Evolutionary conservation across 2,113 vertebrate species (phyloP), one percentile per base, ranked within the genome.

Genomic region (Alligator mississippiensis): DNA sequence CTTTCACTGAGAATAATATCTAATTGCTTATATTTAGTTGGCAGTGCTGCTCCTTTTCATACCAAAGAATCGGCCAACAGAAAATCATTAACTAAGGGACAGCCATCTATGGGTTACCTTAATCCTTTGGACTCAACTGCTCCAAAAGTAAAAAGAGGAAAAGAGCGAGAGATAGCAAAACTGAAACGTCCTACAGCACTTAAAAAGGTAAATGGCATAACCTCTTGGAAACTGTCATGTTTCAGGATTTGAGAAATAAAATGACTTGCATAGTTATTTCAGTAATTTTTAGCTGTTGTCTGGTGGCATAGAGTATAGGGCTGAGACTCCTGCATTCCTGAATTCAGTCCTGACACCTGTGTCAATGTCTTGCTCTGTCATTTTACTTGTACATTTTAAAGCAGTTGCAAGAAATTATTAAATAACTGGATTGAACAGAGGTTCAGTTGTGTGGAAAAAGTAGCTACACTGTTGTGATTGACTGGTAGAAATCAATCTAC

Each of bases 111-210:
- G 19, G 96, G 98, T 75, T 98, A 98, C 82, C 99, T 99, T 97
- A 99, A 99, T 95, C 97, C 98, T 91, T 97, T 99, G 96, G 99
- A 99, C 87, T 98, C 99, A 55, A 98, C 98, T 90, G 98, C 99
- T 10, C 99, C 99, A 1, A 98, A 99, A 82, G 95, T 99, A 59
- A 99, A 99, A 96, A 98, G 99, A 95, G 99, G 99, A 66, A 99
- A 99, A 97, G 99, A 99, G 79, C 98, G 98, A 90, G 99, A 99
- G 90, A 97, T 99, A 90, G 98, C 99, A 59, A 99, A 99, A 97
- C 98, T 99, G 62, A 99, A 99, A 97, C 98, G 99, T 38, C 99
- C 99, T 74, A 99, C 99, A 17, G 99, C 99, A 21, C 99, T 99
- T 89, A 99, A 99, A 97, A 99, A 99, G 99, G 99, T 99, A 95